Conservation (phyloP, 1,140 invertebrate species). For the Caerostris extrusa region DNA sequence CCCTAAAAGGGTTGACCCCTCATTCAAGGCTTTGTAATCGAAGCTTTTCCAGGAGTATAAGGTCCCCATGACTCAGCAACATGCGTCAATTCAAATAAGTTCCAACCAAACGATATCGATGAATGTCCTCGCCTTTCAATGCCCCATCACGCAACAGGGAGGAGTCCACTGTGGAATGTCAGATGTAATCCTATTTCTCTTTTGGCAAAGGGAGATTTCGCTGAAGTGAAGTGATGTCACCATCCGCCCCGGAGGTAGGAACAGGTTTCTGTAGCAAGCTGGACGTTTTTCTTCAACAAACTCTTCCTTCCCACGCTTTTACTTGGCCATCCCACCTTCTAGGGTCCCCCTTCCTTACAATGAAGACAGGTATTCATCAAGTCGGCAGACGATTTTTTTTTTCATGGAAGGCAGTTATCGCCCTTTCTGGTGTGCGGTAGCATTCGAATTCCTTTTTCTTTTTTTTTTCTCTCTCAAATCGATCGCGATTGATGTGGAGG, state of each 20-base stretch:
- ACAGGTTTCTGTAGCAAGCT: slow-evolving; percentile 55
- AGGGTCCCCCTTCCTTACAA: slow-evolving; percentile 30
- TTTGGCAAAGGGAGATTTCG: slow-evolving; percentile 28
- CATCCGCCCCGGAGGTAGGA: slow-evolving; percentile 37
- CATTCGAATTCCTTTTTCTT: not conserved
- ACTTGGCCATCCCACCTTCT: slow-evolving; percentile 36
- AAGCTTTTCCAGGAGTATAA: not conserved
- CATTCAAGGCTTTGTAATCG: too few relatives aligned
- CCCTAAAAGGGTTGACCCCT: too few relatives aligned
- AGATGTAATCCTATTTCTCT: slow-evolving; percentile 42
- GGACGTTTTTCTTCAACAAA: slow-evolving; percentile 38
- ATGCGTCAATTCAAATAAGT: slow-evolving; percentile 10
- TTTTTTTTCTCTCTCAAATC: not conserved
- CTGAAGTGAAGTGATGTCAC: slow-evolving; percentile 48
- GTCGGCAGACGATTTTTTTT: not conserved
- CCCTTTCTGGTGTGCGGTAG: slow-evolving; percentile 25
- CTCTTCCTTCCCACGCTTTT: slow-evolving; percentile 58
- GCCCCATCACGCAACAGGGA: slow-evolving; percentile 48
- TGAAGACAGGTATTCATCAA: slow-evolving; percentile 46
- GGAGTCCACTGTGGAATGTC: slow-evolving; percentile 31
- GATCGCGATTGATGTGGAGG: slow-evolving; percentile 30
- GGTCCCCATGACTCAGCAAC: not conserved
- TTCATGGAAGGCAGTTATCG: slow-evolving; percentile 2
- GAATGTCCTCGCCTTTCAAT: slow-evolving; percentile 22
- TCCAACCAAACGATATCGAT: not conserved